Conservation (phyloP, 2,113 vertebrate genomes). For the western clawed frog (Xenopus tropicalis) region UCB_Xtro_10.0 CM004444.2:36840001-36840500, state of each 20-base stretch:
- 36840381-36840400: neutral
- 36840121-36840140: neutral
- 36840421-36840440: neutral
- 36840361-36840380: neutral
- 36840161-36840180: neutral
- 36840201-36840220: neutral
- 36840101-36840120: too few relatives aligned
- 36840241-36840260: neutral
- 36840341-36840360: neutral
- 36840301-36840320: neutral
- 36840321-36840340: neutral
- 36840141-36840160: neutral
- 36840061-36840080: neutral
- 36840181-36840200: neutral
- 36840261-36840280: neutral
- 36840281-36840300: slow-evolving; percentile 1
- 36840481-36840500: neutral
- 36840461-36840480: neutral
- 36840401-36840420: neutral
- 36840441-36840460: neutral
- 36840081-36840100: neutral
- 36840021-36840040: neutral
- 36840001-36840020: neutral
- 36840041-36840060: neutral
- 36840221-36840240: neutral